phyloP scores from a whole-genome alignment of 1,140 invertebrate species.

The Rhyzopertha dominica region DNA sequence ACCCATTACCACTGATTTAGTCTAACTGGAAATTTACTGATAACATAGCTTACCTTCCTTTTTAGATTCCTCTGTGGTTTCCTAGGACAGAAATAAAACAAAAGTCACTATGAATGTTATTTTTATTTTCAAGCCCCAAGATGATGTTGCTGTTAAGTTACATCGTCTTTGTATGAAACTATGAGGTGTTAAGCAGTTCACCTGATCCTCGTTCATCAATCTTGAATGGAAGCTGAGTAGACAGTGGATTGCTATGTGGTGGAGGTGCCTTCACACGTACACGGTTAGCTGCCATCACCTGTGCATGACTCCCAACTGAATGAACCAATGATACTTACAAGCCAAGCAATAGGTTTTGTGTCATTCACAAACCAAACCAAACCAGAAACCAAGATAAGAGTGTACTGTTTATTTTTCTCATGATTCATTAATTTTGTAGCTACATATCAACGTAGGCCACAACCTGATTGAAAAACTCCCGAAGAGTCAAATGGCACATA shows the following conservation, averaged over 20 bases:
- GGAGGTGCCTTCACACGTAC: slow-evolving; percentile 45
- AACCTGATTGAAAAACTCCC: too few species aligned
- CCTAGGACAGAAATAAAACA: neutral
- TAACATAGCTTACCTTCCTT: neutral
- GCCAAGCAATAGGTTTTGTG: too few species aligned
- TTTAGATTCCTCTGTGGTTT: neutral
- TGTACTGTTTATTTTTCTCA: too few species aligned
- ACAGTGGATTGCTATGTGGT: slow-evolving; percentile 44
- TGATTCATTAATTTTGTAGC: too few species aligned
- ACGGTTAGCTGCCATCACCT: slow-evolving; percentile 20
- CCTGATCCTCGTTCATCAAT: slow-evolving; percentile 46
- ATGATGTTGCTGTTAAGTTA: neutral
- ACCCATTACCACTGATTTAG: neutral
- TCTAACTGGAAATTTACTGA: neutral
- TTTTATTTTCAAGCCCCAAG: neutral
- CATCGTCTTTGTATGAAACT: slow-evolving; percentile 10
- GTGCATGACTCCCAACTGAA: too few species aligned
- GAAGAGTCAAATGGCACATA: too few species aligned
- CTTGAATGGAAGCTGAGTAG: slow-evolving; percentile 49
- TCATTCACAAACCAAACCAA: too few species aligned
- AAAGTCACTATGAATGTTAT: neutral
- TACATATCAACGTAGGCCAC: too few species aligned
- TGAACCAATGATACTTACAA: too few species aligned
- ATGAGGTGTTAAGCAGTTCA: slow-evolving; percentile 16
- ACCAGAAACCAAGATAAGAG: too few species aligned